Percentiles rank a stretch among this genome's conserved stretches.
phyloP scores from a whole-genome alignment of 2,797 vertebrate genomes.

The Esox lucius region DNA sequence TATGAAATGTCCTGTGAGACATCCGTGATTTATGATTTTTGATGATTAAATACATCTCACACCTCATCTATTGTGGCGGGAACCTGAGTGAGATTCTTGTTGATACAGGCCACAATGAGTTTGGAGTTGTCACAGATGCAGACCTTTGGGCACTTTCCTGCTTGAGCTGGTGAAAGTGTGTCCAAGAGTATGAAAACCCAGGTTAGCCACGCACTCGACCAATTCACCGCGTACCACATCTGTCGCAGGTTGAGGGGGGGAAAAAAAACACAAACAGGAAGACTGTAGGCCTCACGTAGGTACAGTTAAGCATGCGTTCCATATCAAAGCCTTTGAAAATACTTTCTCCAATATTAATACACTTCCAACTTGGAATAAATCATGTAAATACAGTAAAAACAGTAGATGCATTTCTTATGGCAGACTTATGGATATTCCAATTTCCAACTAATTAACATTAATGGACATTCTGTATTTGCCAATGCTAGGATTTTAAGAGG shows the following conservation, averaged over 20 bases:
- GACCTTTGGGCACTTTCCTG: constrained; percentile 72
- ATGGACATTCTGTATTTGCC: not conserved
- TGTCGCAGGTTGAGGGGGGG: constrained; percentile 20
- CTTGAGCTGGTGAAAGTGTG: rapidly evolving
- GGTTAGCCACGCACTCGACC: constrained; percentile 21
- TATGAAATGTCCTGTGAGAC: no score
- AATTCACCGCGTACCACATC: constrained; percentile 41
- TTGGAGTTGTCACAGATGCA: constrained; percentile 81
- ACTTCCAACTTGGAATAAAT: not conserved
- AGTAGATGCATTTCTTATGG: not conserved
- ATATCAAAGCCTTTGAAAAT: not conserved
- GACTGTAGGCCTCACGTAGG: not conserved
- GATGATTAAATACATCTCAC: constrained; percentile 31
- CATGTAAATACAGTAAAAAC: not conserved
- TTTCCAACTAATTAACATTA: not conserved
- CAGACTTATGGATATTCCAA: not conserved
- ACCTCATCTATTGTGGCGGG: constrained; percentile 82
- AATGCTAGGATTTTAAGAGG: not conserved
- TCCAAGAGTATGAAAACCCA: constrained; percentile 52
- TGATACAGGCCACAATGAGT: constrained; percentile 72
- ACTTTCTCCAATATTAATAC: not conserved
- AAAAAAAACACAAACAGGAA: not conserved
- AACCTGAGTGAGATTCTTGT: constrained; percentile 81
- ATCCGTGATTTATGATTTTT: no score
- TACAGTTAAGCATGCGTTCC: not conserved